These are phyloP conservation scores for Argyresthia goedartella DNA, from an alignment of 2,888 invertebrate species.

Conservation along the genomic window DNA sequence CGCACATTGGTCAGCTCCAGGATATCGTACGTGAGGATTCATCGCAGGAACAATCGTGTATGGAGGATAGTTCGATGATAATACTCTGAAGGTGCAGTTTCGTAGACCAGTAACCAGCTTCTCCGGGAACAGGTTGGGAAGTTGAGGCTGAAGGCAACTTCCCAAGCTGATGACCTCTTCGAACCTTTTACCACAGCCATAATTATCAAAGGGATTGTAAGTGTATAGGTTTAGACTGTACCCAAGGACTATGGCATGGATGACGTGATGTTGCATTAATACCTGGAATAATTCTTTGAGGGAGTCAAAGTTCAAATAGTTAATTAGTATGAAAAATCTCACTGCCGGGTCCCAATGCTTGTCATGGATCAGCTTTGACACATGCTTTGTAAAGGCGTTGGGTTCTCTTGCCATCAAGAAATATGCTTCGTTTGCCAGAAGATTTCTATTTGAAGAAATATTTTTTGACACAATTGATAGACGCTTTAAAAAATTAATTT, in stretches of 20 bases:
- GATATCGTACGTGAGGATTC: not conserved
- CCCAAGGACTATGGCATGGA: not conserved
- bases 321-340: not conserved
- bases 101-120: not conserved
- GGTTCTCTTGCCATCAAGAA: not conserved
- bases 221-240: not conserved
- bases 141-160: not conserved
- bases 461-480: constrained; percentile 8
- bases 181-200: not conserved
- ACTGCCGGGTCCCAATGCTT: not conserved
- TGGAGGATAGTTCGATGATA: not conserved
- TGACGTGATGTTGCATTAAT: not conserved
- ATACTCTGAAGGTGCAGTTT: constrained; percentile 2
- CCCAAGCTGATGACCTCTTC: not conserved
- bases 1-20: constrained; percentile 20
- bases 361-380: not conserved
- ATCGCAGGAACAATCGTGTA: not conserved
- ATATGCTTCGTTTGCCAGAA: not conserved
- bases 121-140: not conserved
- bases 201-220: not conserved
- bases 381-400: not conserved
- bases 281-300: not conserved
- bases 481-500: constrained; percentile 6
- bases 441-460: not conserved
- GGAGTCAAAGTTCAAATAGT: not conserved